These are phyloP conservation scores for Syngnathus typhle DNA, from an alignment of 2,113 vertebrate species.

Conservation along the genomic window DNA sequence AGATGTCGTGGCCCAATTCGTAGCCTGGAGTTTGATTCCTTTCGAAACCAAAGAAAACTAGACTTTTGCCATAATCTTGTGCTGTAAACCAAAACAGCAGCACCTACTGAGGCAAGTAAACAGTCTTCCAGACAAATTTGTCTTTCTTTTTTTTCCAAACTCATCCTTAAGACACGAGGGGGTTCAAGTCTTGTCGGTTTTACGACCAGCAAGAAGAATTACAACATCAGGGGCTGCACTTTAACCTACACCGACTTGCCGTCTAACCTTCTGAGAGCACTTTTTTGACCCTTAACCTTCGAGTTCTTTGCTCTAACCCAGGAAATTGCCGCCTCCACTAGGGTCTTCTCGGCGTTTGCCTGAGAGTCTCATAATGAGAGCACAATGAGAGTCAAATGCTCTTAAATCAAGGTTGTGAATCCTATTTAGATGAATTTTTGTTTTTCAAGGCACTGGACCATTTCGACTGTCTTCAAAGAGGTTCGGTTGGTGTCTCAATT, in stretches of 20 bases:
- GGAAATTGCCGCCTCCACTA: constrained; percentile 43
- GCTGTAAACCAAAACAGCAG: background rate
- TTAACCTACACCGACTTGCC: constrained; percentile 42
- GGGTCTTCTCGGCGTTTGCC: background rate
- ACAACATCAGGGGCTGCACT: constrained; percentile 37
- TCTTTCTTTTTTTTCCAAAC: background rate
- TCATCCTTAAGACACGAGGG: background rate
- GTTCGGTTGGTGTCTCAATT: constrained; percentile 26
- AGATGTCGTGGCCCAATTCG: background rate
- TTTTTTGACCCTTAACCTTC: constrained; percentile 50
- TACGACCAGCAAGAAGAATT: constrained; percentile 40
- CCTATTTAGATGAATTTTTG: constrained; percentile 21
- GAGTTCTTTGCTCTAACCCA: constrained; percentile 35
- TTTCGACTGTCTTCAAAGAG: constrained; percentile 56
- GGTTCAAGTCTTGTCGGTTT: background rate
- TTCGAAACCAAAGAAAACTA: background rate
- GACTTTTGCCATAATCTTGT: background rate
- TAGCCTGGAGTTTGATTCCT: too few relatives aligned
- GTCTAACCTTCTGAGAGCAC: constrained; percentile 36
- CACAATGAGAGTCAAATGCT: constrained; percentile 16
- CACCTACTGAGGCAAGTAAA: background rate
- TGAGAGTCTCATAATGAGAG: constrained; percentile 20
- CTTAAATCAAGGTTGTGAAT: constrained; percentile 23
- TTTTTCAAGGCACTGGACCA: constrained; percentile 40
- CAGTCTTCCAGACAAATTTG: background rate